Base-by-base conservation (phyloP, 2,888 invertebrate genomes). In the Drepanosiphum platanoidis region DNA sequence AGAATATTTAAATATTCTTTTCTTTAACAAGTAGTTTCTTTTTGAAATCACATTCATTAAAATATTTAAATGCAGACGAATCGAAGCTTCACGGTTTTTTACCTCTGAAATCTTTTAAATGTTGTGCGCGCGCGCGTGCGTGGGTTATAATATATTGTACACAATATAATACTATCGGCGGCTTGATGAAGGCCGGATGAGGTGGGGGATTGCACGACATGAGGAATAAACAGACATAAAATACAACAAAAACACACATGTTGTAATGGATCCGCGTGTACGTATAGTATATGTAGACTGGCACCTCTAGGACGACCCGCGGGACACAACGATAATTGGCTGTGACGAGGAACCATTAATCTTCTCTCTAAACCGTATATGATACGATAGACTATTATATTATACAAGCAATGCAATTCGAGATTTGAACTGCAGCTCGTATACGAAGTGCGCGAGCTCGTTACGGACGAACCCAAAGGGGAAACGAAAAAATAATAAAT, bases 261-360 rank as follows among this genome's bases (percentile, higher is more conserved):
- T 46, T 72, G 74, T 42, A 66, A 78, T 42, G 7, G 42, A 66
- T 42, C 32, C 7, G 3, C 22, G 42, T 30, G 39, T 34, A 52
- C 22, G 52, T 42, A 11, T 4, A 39, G 42, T 30, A 39, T 34
- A 52, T 52, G 52, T 42, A 11, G 11, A 39, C 34, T 34, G 30
- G 30, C 27, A 66, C 22, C 42, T 66, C 66, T 4, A 46, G 78
- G 9, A 52, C 27, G 27, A 34, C 34, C 18, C 36, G 11, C 32
- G 22, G 13, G 3, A 30, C 7, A 52, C 27, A 70, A 70, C 34
- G 34, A 80, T 80, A 80, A 80, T 80, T 52, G 68, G 46, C 11
- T 80, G 22, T 18, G 34, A 27, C 34, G 11, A 80, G n/a, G 15
- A 15, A 80, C 52, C 80, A 70, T 80, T 70, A 70, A 68, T 80